phyloP scores from a whole-genome alignment of 2,113 vertebrate species.

The Mastomys natalensis region DNA sequence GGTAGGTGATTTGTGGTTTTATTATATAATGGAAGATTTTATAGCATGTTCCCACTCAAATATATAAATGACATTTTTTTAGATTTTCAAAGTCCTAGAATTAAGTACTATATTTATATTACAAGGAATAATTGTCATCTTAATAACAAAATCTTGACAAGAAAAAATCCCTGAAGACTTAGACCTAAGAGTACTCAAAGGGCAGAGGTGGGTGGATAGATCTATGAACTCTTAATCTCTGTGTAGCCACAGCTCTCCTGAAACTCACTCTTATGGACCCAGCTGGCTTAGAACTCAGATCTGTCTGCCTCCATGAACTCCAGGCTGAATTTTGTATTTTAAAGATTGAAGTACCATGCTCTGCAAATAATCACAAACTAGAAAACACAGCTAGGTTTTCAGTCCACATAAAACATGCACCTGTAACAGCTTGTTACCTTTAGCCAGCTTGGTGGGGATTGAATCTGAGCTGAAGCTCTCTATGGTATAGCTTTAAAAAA shows the following conservation, averaged over 20 bases:
- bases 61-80: neutral
- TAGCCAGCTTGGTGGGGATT: neutral
- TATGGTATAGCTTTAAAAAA: neutral
- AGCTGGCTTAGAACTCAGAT: neutral
- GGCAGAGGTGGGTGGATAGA: neutral
- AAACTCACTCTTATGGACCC: neutral
- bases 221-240: neutral
- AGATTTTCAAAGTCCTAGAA: neutral
- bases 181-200: neutral
- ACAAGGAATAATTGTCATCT: neutral
- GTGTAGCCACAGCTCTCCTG: neutral
- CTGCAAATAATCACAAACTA: neutral
- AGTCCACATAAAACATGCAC: too few relatives aligned
- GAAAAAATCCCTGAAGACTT: too few relatives aligned
- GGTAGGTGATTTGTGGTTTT: conserved; percentile 82
- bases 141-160: neutral
- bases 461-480: neutral
- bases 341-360: neutral
- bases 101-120: neutral
- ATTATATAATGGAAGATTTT: conserved; percentile 20
- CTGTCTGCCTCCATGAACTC: neutral
- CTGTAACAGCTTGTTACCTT: neutral
- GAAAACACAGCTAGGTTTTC: neutral
- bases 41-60: neutral
- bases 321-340: neutral